Evolutionary conservation across 2,113 vertebrate species (phyloP).

Genomic region (Pseudois nayaur): DNA sequence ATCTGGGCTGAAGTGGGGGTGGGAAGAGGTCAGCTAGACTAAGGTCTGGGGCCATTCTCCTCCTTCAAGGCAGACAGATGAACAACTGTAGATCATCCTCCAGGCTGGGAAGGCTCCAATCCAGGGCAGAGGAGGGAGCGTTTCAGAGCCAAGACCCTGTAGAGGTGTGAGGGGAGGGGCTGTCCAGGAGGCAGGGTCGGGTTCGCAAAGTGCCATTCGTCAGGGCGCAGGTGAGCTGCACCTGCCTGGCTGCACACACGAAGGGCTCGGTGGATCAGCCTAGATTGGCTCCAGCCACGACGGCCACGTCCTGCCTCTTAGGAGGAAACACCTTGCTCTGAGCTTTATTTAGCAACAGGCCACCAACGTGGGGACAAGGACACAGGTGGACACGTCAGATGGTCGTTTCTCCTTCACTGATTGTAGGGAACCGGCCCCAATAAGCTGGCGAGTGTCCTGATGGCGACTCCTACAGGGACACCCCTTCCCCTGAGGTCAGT

Average conservation of each 20-base stretch:
- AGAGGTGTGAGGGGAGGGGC: fast-evolving
- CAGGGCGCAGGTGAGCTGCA: fast-evolving
- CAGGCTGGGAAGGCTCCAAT: neutral
- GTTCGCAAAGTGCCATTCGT: neutral
- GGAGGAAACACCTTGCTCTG: neutral
- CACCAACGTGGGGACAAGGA: neutral
- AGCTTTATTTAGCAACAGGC: neutral
- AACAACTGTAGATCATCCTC: no score
- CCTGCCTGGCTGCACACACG: fast-evolving
- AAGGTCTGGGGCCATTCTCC: neutral
- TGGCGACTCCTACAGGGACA: fast-evolving
- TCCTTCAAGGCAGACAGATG: neutral
- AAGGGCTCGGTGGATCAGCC: neutral
- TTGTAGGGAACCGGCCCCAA: neutral
- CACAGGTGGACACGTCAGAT: fast-evolving
- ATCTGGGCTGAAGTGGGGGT: fast-evolving
- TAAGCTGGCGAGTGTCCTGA: neutral
- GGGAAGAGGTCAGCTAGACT: no score
- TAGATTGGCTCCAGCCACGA: neutral
- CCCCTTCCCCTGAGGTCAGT: neutral
- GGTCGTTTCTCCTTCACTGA: neutral
- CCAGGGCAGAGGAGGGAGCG: neutral
- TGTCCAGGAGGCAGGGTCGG: fast-evolving
- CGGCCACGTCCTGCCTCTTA: neutral
- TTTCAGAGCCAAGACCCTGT: neutral